These are phyloP conservation scores for Parnassius apollo DNA, from an alignment of 2,888 invertebrate species.

Conservation along the genomic window DNA sequence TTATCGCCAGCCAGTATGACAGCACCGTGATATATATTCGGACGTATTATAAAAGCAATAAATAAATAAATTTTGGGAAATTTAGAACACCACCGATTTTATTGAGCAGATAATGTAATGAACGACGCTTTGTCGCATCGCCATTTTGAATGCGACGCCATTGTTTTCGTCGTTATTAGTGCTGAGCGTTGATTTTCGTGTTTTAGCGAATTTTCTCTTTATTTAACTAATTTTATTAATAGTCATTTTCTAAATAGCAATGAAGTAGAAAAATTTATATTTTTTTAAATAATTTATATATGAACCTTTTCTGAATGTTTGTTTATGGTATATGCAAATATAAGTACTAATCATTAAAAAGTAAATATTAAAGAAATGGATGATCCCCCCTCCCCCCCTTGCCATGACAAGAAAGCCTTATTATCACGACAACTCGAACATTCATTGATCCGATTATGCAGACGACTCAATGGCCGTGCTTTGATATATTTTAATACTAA, in stretches of 20 bases:
- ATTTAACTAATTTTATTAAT: constrained; percentile 26
- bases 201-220: constrained; percentile 25
- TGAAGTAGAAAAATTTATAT: background rate
- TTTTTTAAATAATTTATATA: too few relatives aligned
- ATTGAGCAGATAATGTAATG: constrained; percentile 67
- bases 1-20: constrained; percentile 78
- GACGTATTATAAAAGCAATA: constrained; percentile 80
- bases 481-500: constrained; percentile 6
- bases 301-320: too few relatives aligned
- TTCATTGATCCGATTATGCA: too few relatives aligned
- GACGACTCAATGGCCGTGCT: too few relatives aligned
- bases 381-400: too few relatives aligned
- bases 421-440: too few relatives aligned
- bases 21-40: constrained; percentile 76
- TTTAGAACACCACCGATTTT: constrained; percentile 73
- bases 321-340: too few relatives aligned
- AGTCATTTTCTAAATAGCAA: constrained; percentile 13
- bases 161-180: constrained; percentile 26
- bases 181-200: constrained; percentile 24
- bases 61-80: constrained; percentile 77
- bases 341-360: too few relatives aligned
- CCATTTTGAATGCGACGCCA: constrained; percentile 44
- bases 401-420: too few relatives aligned
- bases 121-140: constrained; percentile 43
- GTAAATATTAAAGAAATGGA: too few relatives aligned